These are phyloP conservation scores for Glossophaga mutica DNA, from an alignment of 2,797 vertebrate species.

Conservation along the genomic window DNA sequence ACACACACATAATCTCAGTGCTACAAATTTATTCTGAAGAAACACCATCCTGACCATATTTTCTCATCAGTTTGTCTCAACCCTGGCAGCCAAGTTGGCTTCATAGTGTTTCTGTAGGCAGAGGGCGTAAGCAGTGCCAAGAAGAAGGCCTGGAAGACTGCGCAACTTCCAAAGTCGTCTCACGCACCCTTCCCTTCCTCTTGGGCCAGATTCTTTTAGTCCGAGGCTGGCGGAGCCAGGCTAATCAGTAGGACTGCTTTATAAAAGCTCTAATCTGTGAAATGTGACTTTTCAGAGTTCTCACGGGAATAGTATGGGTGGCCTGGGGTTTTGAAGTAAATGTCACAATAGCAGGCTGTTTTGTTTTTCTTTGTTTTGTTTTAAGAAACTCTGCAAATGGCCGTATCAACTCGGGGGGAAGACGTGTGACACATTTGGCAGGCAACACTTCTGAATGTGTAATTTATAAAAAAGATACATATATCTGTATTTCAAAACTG, in stretches of 20 bases:
- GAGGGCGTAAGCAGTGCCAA: neutral
- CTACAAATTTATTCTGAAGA: neutral
- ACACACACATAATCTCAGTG: neutral
- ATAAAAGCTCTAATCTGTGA: slow-evolving; percentile 36
- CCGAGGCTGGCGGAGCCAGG: neutral
- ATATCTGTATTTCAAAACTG: neutral
- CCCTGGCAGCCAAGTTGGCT: neutral
- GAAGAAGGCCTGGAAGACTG: neutral
- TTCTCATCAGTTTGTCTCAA: neutral
- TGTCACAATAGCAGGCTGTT: neutral
- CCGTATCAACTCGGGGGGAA: neutral
- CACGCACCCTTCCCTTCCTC: neutral
- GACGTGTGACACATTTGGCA: neutral
- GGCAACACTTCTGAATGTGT: neutral
- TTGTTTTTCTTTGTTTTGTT: neutral
- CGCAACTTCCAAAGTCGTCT: neutral
- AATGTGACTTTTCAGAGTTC: slow-evolving; percentile 28
- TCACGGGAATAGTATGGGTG: neutral
- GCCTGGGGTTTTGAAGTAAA: neutral
- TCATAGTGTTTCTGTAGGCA: neutral
- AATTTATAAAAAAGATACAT: neutral
- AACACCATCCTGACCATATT: neutral
- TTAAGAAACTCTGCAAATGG: neutral
- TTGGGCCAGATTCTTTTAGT: neutral
- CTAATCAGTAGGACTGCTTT: slow-evolving; percentile 30